A percentile compares a stretch with the other conserved stretches of the same genome.
phyloP scores from a whole-genome alignment of 2,797 vertebrate genomes.

The Garrulus glandarius region DNA sequence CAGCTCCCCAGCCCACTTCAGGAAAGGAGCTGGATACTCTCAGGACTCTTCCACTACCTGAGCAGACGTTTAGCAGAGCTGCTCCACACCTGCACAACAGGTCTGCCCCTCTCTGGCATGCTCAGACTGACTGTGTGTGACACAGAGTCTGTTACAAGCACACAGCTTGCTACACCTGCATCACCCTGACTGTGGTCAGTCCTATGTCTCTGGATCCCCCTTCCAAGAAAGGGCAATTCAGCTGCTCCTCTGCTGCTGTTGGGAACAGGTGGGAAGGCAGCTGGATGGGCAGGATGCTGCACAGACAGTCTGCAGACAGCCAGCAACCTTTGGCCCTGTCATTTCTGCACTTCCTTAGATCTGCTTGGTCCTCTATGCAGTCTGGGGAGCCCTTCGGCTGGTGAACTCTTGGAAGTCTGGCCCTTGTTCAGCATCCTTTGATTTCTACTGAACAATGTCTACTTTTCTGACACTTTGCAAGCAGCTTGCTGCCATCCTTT shows the following conservation, averaged over 20 bases:
- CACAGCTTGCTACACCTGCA: fast-evolving
- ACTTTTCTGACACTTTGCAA: background rate
- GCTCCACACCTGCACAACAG: background rate
- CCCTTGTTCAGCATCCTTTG: background rate
- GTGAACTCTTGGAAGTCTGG: background rate
- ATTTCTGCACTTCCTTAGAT: background rate
- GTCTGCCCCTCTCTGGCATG: background rate
- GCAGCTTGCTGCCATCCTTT: background rate
- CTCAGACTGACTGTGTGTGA: background rate
- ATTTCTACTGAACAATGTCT: background rate
- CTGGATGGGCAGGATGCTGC: background rate
- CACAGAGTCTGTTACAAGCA: background rate
- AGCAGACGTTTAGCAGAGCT: background rate
- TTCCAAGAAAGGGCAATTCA: background rate
- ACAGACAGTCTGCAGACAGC: background rate
- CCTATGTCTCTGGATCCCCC: fast-evolving
- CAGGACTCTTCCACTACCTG: background rate
- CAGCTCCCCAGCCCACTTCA: background rate
- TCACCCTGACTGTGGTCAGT: background rate
- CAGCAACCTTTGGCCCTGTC: background rate
- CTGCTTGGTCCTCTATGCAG: background rate
- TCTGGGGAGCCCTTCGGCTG: background rate
- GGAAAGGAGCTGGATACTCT: background rate
- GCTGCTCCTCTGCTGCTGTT: background rate
- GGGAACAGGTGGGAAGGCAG: background rate